These are phyloP conservation scores for Zapus hudsonius DNA, from an alignment of 2,113 vertebrate species.

Conservation along the genomic window DNA sequence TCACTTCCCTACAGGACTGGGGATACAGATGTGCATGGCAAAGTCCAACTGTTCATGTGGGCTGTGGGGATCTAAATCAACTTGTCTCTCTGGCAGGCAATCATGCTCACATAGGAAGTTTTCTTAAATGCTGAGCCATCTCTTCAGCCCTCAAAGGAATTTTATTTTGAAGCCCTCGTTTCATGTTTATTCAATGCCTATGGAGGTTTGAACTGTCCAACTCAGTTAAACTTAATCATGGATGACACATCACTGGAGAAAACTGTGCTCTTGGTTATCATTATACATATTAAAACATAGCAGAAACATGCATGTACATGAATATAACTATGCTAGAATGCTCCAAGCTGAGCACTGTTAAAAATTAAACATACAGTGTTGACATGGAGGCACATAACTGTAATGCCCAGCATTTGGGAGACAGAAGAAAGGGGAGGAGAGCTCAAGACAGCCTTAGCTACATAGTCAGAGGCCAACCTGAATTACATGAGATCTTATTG, in stretches of 20 bases:
- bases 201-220: not conserved
- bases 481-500: not conserved
- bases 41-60: too few relatives aligned
- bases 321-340: not conserved
- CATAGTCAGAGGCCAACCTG: not conserved
- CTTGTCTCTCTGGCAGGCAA: too few relatives aligned
- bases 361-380: not conserved
- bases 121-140: too few relatives aligned
- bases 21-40: too few relatives aligned
- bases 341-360: not conserved
- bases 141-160: not conserved
- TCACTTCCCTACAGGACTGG: too few relatives aligned
- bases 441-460: not conserved
- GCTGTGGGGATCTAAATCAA: too few relatives aligned
- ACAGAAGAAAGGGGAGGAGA: not conserved
- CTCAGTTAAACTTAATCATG: conserved; percentile 22
- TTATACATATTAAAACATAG: not conserved
- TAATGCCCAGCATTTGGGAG: not conserved
- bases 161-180: not conserved
- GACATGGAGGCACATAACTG: not conserved
- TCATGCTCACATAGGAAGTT: too few relatives aligned
- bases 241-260: not conserved
- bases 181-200: not conserved
- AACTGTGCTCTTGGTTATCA: not conserved
- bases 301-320: not conserved